Evolutionary conservation across 2,888 invertebrate genomes (phyloP), one percentile per base, ranked within the genome.

Genomic region (Andricus curvator): DNA sequence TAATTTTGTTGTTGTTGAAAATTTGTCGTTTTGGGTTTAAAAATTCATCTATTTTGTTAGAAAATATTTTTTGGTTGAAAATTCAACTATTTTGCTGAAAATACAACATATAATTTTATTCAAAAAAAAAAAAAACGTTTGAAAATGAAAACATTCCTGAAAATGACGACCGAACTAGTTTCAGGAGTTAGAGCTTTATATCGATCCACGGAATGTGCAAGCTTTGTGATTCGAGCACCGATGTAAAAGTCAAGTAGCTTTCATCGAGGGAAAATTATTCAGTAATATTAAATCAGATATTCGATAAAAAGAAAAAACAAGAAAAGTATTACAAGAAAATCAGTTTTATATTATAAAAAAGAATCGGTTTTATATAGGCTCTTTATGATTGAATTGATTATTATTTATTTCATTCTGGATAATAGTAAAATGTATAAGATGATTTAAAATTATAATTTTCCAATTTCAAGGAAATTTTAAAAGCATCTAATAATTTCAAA

Each of bases 201-300:
- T 70, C 68, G 68, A 70, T 70, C 48, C 29, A 70, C 51, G 22
- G 68, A 70, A 70, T 51, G 48, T 70, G 68, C 68, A 70, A 51
- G 48, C 68, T 70, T 70, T 70, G 48, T 70, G 48, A 70, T 68
- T 68, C 17, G 41, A 44, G 44, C 48, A 44, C 22, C 68, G 44
- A 68, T 48, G 4, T 48, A 51, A 20, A 22, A 25, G 62, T 62
- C 13, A 62, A 62, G 60, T 62, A n/a, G 22, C 62, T 62, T 25
- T 62, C 62, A 13, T 25, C n/a, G n/a, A 22, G 62, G 4, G 15
- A 62, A 62, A 62, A 56, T 56, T n/a, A 44, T 44, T n/a, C n/a
- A 56, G 20, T 56, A 8, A n/a, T 9, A 56, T 56, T 56, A 9
- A n/a, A 56, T 56, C 6, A 56, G 3, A 56, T 56, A 56, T 8